Evolutionary conservation across 2,888 invertebrate species (phyloP).

Genomic region (Aporophyla nigra): DNA sequence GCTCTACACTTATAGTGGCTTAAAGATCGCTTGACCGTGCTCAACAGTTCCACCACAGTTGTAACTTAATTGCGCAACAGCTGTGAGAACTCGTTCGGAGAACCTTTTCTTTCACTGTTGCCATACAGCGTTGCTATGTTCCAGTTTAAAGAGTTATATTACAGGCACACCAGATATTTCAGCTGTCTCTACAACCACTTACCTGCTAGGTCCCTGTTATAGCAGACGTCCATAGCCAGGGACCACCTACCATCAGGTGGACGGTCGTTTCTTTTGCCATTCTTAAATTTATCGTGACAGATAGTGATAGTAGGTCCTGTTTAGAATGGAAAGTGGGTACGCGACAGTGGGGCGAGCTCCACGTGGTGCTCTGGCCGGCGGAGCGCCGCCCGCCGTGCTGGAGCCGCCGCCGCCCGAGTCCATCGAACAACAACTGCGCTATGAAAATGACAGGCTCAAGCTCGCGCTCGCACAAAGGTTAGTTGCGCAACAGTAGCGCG

Average conservation of each 20-base stretch:
- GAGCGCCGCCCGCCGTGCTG: constrained; percentile 49
- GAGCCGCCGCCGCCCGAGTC: constrained; percentile 87
- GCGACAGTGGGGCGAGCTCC: constrained; percentile 79
- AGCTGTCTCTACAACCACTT: not conserved
- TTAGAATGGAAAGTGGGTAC: constrained; percentile 73
- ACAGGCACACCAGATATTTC: not conserved
- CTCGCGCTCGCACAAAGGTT: constrained; percentile 95
- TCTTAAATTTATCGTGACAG: constrained; percentile 8
- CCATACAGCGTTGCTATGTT: constrained; percentile 4
- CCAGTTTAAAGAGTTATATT: constrained; percentile 1
- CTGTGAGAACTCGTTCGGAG: not conserved
- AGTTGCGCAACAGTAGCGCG: constrained; percentile 61
- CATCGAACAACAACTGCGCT: constrained; percentile 94
- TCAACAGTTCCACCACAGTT: not conserved
- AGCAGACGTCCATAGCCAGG: not conserved
- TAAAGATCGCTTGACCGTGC: not conserved
- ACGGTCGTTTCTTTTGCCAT: not conserved
- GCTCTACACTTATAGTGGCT: not conserved
- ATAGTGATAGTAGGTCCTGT: constrained; percentile 49
- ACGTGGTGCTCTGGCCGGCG: constrained; percentile 70
- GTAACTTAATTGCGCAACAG: no score
- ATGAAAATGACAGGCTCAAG: constrained; percentile 98
- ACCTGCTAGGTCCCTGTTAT: no score
- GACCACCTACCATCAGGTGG: no score
- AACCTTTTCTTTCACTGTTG: not conserved